Evolutionary conservation across 2,797 vertebrate species (phyloP), one percentile per base, ranked within the genome.

Genomic region (Euthynnus affinis): DNA sequence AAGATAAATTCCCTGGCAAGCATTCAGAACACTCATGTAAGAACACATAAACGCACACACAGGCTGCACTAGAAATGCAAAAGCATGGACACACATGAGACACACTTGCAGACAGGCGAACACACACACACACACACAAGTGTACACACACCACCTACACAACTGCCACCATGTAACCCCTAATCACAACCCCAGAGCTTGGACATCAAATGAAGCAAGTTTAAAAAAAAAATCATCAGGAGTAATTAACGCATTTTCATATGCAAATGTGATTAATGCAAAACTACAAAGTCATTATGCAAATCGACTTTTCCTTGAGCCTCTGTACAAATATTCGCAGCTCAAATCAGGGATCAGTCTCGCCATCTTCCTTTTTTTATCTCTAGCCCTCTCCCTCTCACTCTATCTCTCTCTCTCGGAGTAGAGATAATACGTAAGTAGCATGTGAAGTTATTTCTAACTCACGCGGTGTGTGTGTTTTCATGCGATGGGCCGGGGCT

Each of bases 181-280:
- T 94, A 94, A 94, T 94, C 94, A 94, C 94, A 94, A 94, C 94
- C 94, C 93, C 94, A 95, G 96, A 95, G 96, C 97, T 96, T 97
- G 98, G 97, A 98, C 97, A 98, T 98, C 97, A 98, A 99, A 98
- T 99, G 97, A 97, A 96, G 97, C 96, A 97, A 97, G 96, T 97
- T 96, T 64, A 15, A 82, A 87, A 96, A 96, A 97, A 96, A 97
- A 96, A 98, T 98, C 97, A 99, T 98, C 97, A 97, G 97, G 97
- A 99, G 98, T 99, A 99, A 99, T 99, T 99, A 99, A 99, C 96
- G 97, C 97, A 97, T 98, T 97, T 99, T 99, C 98, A 99, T 99
- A 99, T 99, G 98, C 98, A 99, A 99, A 99, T 99, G 98, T 98
- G 97, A 99, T 99, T 99, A 99, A 99, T 99, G 97, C 97, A 98